Base-by-base conservation (phyloP, 2,797 vertebrate genomes). In the Astyanax mexicanus region DNA sequence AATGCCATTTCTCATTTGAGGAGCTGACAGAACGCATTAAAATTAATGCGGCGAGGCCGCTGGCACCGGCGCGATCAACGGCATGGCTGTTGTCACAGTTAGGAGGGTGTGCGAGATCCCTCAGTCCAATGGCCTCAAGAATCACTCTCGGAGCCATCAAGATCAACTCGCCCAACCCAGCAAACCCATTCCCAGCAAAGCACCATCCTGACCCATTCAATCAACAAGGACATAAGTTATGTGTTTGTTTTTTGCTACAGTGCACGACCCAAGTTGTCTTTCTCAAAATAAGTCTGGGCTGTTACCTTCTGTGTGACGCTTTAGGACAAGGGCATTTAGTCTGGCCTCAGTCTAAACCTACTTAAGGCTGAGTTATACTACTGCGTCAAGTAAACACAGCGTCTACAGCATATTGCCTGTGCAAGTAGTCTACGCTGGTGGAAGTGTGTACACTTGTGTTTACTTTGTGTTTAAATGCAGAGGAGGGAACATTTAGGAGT, bases 1-100 rank as follows among this genome's bases (percentile, higher is more conserved):
- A 71, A 75, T 84, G 84, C 74, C 85, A 86, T 87, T 82, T 82
- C 80, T 86, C 84, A 83, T 85, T 79, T 58, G 68, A 80, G 60
- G 67, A 78, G 71, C 81, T 86, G 81, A 88, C 86, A 85, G 79
- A 80, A 84, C 42, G 65, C 79, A 85, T 88, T 88, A 85, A 84
- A 85, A 88, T 88, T 83, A 84, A 83, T 88, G 80, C 72, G 58
- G 81, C 29, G 51, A 52, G 12, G 51, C 80, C 57, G 78, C 80
- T 73, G 81, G 64, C 68, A 3, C 79, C 47, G 78, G 74, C 73
- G 68, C 60, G 13, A 70, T 67, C 52, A 27, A 73, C 66, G 51
- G 75, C 81, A 71, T 57, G 52, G 11, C 45, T 74, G 69, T 65
- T 52, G 75, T 74, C 68, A 57, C 17, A 74, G 82, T 69, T 69